These are phyloP conservation scores for Petrocephalus zakoni DNA, from an alignment of 2,113 vertebrate genomes.

Conservation along the genomic window DNA sequence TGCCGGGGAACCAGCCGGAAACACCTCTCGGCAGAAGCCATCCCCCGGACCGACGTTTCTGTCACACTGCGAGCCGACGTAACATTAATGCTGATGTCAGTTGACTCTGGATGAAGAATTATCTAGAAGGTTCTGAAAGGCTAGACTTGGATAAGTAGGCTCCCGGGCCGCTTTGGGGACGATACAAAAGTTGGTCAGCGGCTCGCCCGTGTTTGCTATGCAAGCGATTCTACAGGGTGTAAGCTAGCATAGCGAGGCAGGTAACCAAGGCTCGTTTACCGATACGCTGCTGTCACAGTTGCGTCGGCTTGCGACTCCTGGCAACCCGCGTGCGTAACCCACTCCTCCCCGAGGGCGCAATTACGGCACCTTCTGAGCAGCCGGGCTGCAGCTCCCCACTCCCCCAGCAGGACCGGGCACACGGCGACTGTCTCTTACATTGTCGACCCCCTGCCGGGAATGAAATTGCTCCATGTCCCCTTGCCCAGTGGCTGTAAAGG, in stretches of 20 bases:
- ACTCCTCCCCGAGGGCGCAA: background rate
- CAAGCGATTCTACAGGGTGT: background rate
- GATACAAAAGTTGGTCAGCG: background rate
- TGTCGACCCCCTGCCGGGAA: background rate
- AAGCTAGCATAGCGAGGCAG: background rate
- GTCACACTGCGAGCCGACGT: background rate
- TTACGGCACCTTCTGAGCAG: background rate
- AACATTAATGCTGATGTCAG: background rate
- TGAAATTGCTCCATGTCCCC: background rate
- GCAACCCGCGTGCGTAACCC: background rate
- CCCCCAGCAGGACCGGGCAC: background rate
- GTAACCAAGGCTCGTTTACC: slow-evolving; percentile 1
- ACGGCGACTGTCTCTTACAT: background rate
- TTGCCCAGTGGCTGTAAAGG: background rate
- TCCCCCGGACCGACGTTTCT: background rate
- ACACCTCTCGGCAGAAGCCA: background rate
- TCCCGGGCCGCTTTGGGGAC: background rate
- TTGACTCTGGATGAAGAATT: background rate
- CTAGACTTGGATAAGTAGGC: background rate
- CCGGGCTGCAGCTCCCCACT: background rate
- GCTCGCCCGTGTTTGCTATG: background rate
- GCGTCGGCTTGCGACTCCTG: background rate
- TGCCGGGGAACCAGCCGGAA: background rate
- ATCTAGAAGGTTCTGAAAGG: background rate
- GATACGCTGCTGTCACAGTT: background rate